phyloP scores from a whole-genome alignment of 1,140 invertebrate species.

The Adelges cooleyi region DNA sequence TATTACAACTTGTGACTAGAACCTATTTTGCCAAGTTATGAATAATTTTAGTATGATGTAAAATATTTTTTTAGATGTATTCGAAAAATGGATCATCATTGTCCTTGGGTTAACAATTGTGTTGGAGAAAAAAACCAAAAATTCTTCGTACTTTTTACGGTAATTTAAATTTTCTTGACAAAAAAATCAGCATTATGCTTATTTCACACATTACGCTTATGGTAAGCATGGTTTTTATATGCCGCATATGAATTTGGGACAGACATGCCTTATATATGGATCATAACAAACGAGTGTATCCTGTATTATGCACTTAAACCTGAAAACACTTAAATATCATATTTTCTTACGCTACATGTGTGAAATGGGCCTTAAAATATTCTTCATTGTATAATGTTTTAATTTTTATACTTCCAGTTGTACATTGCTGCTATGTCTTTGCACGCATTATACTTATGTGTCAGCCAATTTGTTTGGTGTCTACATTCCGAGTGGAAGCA shows the following conservation, averaged over 20 bases:
- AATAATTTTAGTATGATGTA: conserved; percentile 3
- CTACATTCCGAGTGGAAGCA: conserved; percentile 89
- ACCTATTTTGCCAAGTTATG: not conserved
- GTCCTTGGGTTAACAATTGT: conserved; percentile 98
- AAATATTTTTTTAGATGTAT: conserved; percentile 55
- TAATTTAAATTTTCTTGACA: conserved; percentile 45
- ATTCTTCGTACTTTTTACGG: conserved; percentile 97
- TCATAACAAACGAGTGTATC: too few relatives aligned
- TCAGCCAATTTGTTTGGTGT: conserved; percentile 90
- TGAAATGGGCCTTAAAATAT: too few relatives aligned
- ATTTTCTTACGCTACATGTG: too few relatives aligned
- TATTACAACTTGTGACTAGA: too few relatives aligned
- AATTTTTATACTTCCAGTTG: conserved; percentile 60
- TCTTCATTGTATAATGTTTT: not conserved
- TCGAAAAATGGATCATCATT: conserved; percentile 98
- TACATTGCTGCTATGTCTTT: conserved; percentile 94
- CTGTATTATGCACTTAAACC: too few relatives aligned
- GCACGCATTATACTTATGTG: conserved; percentile 81
- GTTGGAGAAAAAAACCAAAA: conserved; percentile 99
- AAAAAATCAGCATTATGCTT: too few relatives aligned
- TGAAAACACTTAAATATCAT: too few relatives aligned
- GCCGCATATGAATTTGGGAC: not conserved
- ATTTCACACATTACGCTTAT: too few relatives aligned
- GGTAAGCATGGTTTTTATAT: too few relatives aligned
- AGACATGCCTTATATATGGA: too few relatives aligned